Evolutionary conservation across 2,113 vertebrate genomes (phyloP), one percentile per base, ranked within the genome.

Genomic region (Tragelaphus imberbis): DNA sequence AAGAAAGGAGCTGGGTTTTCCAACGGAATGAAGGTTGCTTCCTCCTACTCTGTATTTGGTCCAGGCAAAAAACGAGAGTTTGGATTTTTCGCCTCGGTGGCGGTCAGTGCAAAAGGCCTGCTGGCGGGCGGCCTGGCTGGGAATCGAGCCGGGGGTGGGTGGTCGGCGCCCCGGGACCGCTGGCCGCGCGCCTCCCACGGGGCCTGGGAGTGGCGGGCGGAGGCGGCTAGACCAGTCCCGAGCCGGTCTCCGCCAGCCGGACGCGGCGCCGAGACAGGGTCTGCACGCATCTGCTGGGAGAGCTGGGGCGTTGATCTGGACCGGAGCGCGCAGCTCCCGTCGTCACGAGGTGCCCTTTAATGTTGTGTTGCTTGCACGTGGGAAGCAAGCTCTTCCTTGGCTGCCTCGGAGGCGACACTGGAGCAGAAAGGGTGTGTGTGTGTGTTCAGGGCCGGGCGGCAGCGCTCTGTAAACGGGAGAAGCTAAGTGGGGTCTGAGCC

Each of bases 261-360:
- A 47, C 11, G 2, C 47, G 1, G 82, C 61, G 4, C 15, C 2
- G 15, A 5, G 51, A 19, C 44, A 17, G n/a, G 21, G 58, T 61
- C 13, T 28, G 49, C 27, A 1, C 17, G 4, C 4, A 5, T 56
- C 89, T 12, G 7, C 16, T 1, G 28, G 14, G n/a, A 23, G 30
- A 33, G 9, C 12, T 2, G 6, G 17, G n/a, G 25, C 25, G 47
- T 58, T 16, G 0, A 47, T 47, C 3, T 19, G 28, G 14, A 0
- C 27, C 16, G 49, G 59, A 84, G 47, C 17, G 1, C 2, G 4
- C n/a, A 23, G 63, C 17, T 2, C 2, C 19, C 1, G 75, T 4
- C 12, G 5, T 47, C 61, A 12, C 5, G 15, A 36, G 40, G 44
- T 59, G 84, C 19, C 27, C 1, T 40, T 25, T 30, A 89, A 23